Evolutionary conservation across 2,888 invertebrate genomes (phyloP).

Genomic region (Lasioglossum lativentre): DNA sequence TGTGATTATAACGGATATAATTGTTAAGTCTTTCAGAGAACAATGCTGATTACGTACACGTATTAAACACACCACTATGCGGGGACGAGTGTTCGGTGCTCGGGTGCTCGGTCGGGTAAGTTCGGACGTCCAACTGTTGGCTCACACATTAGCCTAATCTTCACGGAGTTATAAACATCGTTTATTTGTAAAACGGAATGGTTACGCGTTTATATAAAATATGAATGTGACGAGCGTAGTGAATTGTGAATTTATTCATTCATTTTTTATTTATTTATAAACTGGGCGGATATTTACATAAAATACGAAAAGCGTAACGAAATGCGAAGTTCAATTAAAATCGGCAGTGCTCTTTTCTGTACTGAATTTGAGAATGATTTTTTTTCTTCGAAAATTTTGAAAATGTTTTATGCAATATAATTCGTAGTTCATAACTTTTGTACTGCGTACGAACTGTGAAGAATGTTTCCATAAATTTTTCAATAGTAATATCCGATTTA

Average conservation of each 20-base stretch:
- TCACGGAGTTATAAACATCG: neutral
- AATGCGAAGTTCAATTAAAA: neutral
- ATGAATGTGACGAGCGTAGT: neutral
- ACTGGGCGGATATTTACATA: no score
- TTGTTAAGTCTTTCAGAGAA: constrained; percentile 72
- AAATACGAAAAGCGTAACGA: neutral
- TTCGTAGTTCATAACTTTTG: neutral
- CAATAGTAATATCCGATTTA: neutral
- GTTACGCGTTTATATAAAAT: neutral
- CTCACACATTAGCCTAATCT: neutral
- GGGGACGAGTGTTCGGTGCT: constrained; percentile 28
- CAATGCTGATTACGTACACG: constrained; percentile 46
- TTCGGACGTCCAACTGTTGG: constrained; percentile 36
- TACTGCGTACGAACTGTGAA: neutral
- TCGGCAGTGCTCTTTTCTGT: neutral
- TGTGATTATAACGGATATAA: constrained; percentile 79
- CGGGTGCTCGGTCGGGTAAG: constrained; percentile 39
- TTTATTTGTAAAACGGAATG: no score
- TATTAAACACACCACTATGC: constrained; percentile 15
- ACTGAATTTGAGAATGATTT: neutral
- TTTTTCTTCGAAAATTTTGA: neutral
- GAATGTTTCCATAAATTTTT: neutral
- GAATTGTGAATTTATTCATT: neutral
- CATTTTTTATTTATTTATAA: neutral
- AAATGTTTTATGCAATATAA: neutral